These are phyloP conservation scores for Colaptes auratus DNA, from an alignment of 2,113 vertebrate species.

Conservation along the genomic window DNA sequence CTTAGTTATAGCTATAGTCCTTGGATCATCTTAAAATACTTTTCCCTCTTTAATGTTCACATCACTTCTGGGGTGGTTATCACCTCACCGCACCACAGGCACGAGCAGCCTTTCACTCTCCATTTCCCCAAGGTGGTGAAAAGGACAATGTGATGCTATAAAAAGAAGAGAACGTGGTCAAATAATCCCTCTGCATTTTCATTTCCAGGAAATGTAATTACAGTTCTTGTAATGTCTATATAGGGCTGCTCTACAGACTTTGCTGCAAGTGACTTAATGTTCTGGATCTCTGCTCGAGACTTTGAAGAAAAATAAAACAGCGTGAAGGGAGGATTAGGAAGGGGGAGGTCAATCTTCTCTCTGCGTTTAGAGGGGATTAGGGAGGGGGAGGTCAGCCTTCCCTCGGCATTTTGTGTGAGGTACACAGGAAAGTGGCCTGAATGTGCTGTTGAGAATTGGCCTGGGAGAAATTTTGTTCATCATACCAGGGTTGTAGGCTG, in stretches of 20 bases:
- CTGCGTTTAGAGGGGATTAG: background rate
- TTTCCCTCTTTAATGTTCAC: background rate
- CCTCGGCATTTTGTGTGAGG: background rate
- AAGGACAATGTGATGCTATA: slow-evolving; percentile 33
- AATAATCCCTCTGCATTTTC: slow-evolving; percentile 27
- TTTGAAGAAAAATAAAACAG: background rate
- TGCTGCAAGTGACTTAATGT: background rate
- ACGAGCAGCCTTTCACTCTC: background rate
- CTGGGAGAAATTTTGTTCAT: background rate
- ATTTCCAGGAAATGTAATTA: slow-evolving; percentile 28
- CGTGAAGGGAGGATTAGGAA: background rate
- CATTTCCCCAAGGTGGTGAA: slow-evolving; percentile 16
- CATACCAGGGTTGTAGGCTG: background rate
- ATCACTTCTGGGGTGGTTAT: slow-evolving; percentile 24
- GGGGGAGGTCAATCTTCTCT: background rate
- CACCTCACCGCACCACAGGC: background rate
- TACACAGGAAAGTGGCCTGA: background rate
- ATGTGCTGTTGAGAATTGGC: accelerated
- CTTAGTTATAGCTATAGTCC: background rate
- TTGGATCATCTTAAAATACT: slow-evolving; percentile 19
- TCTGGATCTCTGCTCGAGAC: background rate
- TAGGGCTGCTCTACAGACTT: background rate
- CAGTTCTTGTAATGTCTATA: background rate
- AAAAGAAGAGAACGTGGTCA: background rate
- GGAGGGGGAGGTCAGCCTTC: background rate